Conservation (phyloP, 2,113 vertebrate genomes). For the Hipposideros armiger region DNA sequence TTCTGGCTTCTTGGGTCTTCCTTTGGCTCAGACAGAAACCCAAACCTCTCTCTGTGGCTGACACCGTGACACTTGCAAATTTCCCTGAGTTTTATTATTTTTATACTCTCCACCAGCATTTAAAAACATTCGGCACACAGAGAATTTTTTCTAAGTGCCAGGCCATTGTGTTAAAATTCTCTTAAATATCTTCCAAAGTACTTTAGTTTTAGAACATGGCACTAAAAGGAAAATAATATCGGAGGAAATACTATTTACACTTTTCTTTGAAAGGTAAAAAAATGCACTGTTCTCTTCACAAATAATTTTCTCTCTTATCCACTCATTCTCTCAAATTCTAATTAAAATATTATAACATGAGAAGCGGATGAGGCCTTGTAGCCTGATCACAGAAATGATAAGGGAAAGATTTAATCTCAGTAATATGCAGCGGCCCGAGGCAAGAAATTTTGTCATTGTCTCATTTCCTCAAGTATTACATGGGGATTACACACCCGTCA, state of each 20-base stretch:
- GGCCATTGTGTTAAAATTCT: background rate
- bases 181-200: conserved; percentile 35
- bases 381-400: conserved; percentile 28
- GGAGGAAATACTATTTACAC: background rate
- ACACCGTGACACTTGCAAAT: background rate
- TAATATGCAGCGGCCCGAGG: background rate
- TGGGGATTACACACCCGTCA: background rate
- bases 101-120: background rate
- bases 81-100: background rate
- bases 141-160: background rate
- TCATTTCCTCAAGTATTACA: background rate
- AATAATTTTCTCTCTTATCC: conserved; percentile 29
- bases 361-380: background rate
- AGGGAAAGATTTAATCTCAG: background rate
- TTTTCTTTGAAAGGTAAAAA: conserved; percentile 37
- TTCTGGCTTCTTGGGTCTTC: background rate
- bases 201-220: conserved; percentile 24
- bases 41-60: background rate
- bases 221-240: conserved; percentile 20
- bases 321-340: conserved; percentile 41
- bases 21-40: background rate
- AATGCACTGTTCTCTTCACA: background rate
- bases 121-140: background rate
- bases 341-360: conserved; percentile 48
- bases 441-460: conserved; percentile 7